Base-by-base conservation (phyloP, 1,140 invertebrate species). In the Euborellia annulipes region DNA sequence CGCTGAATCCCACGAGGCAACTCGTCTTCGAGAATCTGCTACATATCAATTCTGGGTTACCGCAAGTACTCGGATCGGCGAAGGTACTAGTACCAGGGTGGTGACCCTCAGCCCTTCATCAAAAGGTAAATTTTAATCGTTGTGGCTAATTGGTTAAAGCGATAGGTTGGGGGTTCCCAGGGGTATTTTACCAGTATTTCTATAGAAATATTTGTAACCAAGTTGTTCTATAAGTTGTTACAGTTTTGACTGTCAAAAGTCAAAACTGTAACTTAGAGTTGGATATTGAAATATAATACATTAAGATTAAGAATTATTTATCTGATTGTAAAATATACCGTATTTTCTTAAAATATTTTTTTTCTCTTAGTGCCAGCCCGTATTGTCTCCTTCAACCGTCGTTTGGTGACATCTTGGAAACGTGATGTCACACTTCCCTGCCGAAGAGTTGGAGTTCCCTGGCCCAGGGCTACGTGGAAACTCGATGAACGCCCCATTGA, bases 21-120 rank as follows among this genome's bases (percentile, higher is more conserved):
- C 78, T 49, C 62, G 80, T 55, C 67, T 84, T 44, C 74, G 82
- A 57, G 73, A 84, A 62, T 70, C 71, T 16, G 75, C 75, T 2
- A 76, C 75, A 0, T 78, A 84, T 56, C 80, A 85, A 56, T 84
- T 86, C 60, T 86, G 83, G 82, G 67, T 82, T 2, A 79, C 82
- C 0, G 82, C 84, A 9, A 79, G 79, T 3, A 88, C 83, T 1
- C 75, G 79, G 51, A 72, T 84, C 14, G 84, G 84, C 2, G 84
- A 87, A 62, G 82, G 84, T 8, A 77, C 82, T 36, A 74, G 81
- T 41, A 86, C 84, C 0, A 67, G 74, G 18, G 76, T 82, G 2
- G 74, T 85, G 39, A 79, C 77, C 3, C 76, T 85, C 30, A 71
- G 79, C 6, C 82, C 84, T 0, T 78, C 82, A 18, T 81, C 77